Evolutionary conservation across 2,113 vertebrate species (phyloP), one percentile per base, ranked within the genome.

Genomic region (Desmodus rotundus): DNA sequence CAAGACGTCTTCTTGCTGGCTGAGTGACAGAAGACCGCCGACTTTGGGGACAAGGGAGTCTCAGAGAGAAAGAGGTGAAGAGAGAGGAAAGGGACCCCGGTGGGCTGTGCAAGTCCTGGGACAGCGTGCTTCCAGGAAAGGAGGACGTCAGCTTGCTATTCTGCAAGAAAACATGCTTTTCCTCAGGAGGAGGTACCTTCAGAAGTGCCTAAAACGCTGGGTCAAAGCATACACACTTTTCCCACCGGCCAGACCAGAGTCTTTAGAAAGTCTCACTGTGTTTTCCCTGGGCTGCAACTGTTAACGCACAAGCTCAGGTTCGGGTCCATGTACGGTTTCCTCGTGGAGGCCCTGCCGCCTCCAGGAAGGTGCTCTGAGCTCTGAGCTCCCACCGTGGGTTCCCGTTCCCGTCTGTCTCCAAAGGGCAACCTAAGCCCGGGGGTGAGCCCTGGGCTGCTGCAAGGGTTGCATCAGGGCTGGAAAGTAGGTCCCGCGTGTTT

Each of bases 291-390:
- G 10, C 38, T 3, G 17, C 19, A 19, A 1, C 10, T 2, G 1
- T 26, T 36, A 24, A 36, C 0, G 22, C 12, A 33, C 14, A 15
- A 15, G n/a, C 16, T 4, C 13, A 20, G 38, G 22, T 2, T 33
- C 1, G 0, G 0, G 10, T 3, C 3, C 17, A 0, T 0, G 1
- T 26, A 36, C 63, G 5, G 5, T 33, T 52, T 9, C 20, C 19
- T 13, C 41, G 24, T 12, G 3, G 14, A 33, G 3, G 10, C 38
- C 15, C 24, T 1, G 0, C 28, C 3, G 9, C 5, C 68, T 9
- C 16, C 22, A 45, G 70, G 24, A 6, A 1, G 73, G 41, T 1
- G 10, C n/a, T 50, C 19, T 58, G n/a, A 2, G 10, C n/a, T 50
- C 19, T 58, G n/a, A 2, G 3, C 56, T 96, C 95, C 47, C 73